These are phyloP conservation scores for Phenganax marumi DNA, from an alignment of 92 coral and sea anemone genomes.

Conservation along the genomic window DNA sequence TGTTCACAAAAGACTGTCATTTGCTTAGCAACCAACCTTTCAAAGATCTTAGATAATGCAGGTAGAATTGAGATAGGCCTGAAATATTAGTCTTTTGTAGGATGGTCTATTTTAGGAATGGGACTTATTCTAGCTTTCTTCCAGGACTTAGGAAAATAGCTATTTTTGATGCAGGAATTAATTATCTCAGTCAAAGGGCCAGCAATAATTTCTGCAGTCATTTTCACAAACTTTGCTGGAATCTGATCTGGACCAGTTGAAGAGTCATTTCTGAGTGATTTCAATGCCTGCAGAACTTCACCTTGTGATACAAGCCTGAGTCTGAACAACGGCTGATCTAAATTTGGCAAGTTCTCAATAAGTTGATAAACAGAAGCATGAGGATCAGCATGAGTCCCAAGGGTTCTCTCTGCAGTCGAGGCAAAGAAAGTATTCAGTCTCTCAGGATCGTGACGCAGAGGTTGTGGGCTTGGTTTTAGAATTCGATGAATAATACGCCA, in stretches of 20 bases:
- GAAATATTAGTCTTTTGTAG: neutral
- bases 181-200: conserved; percentile 1
- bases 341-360: conserved; percentile 29
- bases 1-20: conserved; percentile 16
- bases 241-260: neutral
- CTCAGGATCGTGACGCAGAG: conserved; percentile 48
- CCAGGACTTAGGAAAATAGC: conserved; percentile 2
- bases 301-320: conserved; percentile 28
- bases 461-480: conserved; percentile 39
- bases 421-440: conserved; percentile 35
- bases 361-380: neutral
- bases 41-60: conserved; percentile 8
- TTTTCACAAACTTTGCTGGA: no score
- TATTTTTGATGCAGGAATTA: neutral
- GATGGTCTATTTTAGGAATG: conserved; percentile 29
- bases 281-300: conserved; percentile 35
- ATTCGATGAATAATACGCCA: conserved; percentile 48
- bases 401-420: conserved; percentile 58
- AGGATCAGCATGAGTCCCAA: conserved; percentile 12
- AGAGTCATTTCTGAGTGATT: conserved; percentile 18
- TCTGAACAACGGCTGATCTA: neutral
- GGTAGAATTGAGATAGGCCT: conserved; percentile 37
- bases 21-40: conserved; percentile 25
- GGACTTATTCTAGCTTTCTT: conserved; percentile 18
- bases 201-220: conserved; percentile 5